phyloP scores from a whole-genome alignment of 2,113 vertebrate species.

The Trematocara macrostoma region DNA sequence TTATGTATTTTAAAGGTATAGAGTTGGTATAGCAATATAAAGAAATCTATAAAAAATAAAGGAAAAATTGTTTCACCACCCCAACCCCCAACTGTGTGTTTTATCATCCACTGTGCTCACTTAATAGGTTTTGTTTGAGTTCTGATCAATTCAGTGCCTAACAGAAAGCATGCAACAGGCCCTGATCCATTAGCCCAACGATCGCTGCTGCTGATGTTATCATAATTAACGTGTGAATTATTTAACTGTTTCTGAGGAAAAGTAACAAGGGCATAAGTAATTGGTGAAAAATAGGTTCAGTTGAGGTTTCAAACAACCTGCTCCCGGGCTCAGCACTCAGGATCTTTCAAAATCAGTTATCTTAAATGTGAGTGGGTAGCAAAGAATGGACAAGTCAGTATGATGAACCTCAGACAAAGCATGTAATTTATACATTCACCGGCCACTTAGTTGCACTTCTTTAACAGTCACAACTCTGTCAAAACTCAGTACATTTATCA shows the following conservation, averaged over 20 bases:
- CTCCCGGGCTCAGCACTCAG: neutral
- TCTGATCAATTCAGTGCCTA: conserved; percentile 13
- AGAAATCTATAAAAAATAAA: neutral
- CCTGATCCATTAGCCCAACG: conserved; percentile 42
- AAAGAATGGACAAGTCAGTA: neutral
- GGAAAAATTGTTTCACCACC: neutral
- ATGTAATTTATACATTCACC: neutral
- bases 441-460: neutral
- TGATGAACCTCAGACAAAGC: neutral
- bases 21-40: neutral
- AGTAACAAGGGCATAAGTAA: neutral
- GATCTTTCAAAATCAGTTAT: neutral
- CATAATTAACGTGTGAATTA: conserved; percentile 60
- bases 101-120: conserved; percentile 13
- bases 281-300: neutral
- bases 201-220: conserved; percentile 48
- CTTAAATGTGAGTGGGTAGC: neutral
- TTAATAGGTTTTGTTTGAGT: conserved; percentile 8
- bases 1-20: neutral
- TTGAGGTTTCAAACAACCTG: neutral
- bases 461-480: neutral
- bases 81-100: neutral
- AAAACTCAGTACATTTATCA: neutral
- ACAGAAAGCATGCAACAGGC: neutral
- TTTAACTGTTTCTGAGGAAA: conserved; percentile 33